Percentiles rank a stretch among this genome's conserved stretches.
Evolutionary conservation across 1,140 invertebrate species (phyloP).

Genomic region (Microplitis mediator): DNA sequence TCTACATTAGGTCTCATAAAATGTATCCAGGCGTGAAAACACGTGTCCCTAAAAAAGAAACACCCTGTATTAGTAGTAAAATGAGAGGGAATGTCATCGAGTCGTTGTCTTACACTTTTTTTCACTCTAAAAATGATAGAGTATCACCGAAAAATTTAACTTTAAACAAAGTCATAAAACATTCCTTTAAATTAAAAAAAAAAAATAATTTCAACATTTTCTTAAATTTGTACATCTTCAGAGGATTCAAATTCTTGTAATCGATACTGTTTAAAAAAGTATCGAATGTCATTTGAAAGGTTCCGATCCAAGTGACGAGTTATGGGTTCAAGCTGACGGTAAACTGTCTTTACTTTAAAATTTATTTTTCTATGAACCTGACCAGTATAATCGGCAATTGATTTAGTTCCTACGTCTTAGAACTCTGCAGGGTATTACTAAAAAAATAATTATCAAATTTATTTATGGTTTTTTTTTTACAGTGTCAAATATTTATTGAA

Average conservation of each 20-base stretch:
- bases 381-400: conserved; percentile 27
- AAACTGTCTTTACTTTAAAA: not conserved
- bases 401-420: conserved; percentile 35
- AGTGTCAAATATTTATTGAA: too few relatives aligned
- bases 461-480: not conserved
- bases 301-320: not conserved
- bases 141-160: not conserved
- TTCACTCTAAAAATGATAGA: not conserved
- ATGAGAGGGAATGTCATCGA: not conserved
- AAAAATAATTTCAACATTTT: not conserved
- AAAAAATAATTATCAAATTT: conserved; percentile 21
- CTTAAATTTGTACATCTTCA: too few relatives aligned
- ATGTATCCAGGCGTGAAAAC: conserved; percentile 22
- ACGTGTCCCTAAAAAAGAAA: conserved; percentile 13
- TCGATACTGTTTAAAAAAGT: too few relatives aligned
- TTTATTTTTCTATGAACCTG: not conserved
- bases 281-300: too few relatives aligned
- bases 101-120: not conserved
- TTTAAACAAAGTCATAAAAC: not conserved
- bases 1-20: not conserved
- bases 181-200: not conserved
- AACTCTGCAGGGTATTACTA: conserved; percentile 38
- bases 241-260: too few relatives aligned
- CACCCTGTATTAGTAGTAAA: not conserved
- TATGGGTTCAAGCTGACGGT: too few relatives aligned